phyloP scores from a whole-genome alignment of 2,113 vertebrate genomes.

The Hucho hucho region DNA sequence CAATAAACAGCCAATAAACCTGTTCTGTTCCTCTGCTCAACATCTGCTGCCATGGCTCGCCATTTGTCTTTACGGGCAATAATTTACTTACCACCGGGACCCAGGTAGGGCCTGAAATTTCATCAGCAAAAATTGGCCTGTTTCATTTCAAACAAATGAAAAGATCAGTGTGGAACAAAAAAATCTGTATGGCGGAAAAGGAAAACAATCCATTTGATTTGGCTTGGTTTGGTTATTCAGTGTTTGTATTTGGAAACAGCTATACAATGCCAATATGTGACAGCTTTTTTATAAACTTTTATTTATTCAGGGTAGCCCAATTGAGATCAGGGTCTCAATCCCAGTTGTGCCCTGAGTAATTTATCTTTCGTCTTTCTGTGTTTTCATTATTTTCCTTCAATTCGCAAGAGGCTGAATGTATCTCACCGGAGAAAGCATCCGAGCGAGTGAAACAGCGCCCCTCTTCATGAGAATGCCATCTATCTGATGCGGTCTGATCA shows the following conservation, averaged over 20 bases:
- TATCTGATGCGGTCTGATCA: too few species aligned
- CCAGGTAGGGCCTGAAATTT: constrained; percentile 32
- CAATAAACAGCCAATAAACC: constrained; percentile 54
- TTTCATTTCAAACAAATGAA: constrained; percentile 47
- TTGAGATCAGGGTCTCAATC: too few species aligned
- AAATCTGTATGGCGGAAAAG: neutral
- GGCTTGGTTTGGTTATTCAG: too few species aligned
- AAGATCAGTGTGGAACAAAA: constrained; percentile 38
- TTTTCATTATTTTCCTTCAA: too few species aligned
- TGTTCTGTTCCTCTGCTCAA: constrained; percentile 43
- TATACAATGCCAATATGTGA: constrained; percentile 38
- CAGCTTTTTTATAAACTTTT: constrained; percentile 18
- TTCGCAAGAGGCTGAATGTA: too few species aligned
- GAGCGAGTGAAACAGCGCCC: too few species aligned
- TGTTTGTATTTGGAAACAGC: constrained; percentile 8
- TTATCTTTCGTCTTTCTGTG: too few species aligned
- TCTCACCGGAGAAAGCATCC: too few species aligned
- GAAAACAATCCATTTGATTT: too few species aligned
- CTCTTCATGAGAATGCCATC: too few species aligned
- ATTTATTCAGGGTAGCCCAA: too few species aligned
- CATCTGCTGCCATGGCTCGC: constrained; percentile 49
- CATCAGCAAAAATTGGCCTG: constrained; percentile 42
- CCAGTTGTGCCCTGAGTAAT: too few species aligned
- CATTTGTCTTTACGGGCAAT: constrained; percentile 59
- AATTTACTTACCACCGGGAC: constrained; percentile 47